Base-by-base conservation (phyloP, 2,888 invertebrate species). In the Corbicula japonica region DNA sequence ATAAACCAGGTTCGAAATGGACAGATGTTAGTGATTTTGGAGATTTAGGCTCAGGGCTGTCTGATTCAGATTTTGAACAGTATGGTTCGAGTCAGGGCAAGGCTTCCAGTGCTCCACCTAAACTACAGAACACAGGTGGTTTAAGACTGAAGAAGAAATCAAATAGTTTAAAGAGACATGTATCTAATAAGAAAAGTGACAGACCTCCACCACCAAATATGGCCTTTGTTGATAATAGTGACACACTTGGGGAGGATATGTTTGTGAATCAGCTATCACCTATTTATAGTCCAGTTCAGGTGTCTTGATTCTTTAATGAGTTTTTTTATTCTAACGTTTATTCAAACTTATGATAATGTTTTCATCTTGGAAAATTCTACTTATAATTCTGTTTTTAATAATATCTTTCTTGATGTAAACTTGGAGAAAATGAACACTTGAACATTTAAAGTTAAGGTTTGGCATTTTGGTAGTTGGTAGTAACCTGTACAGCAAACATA, bases 11-110 rank as follows among this genome's bases (percentile, higher is more conserved):
- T n/a, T 23, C n/a, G 12, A 70, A 71, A 23, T 73, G 76, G 76
- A 83, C 62, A 54, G 82, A 82, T 44, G 6, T 21, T 8, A 44
- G 52, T 15, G 44, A 34, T 26, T 76, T 68, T 12, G 63, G 76
- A 18, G 83, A 80, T 61, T 83, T 80, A 30, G 83, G 77, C 26
- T 83, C 83, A n/a, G 83, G 77, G 23, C 44, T 83, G 3, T 82
- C 82, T 6, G 82, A 82, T 35, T 74, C 79, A 6, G 83, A 83
- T 50, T 74, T 65, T 32, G 80, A 77, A 18, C 18, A 32, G 41
- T 48, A 61, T 23, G 32, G 50, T n/a, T 30, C 26, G 18, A 32
- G 21, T 30, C 66, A 70, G 12, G 74, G 71, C 52, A 79, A 83
- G 71, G 54, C 77, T 12, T 62, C 71, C 18, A 83, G 83, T 76